Base-by-base conservation (phyloP, 2,113 vertebrate genomes). In the Pomatostomus ruficeps region DNA sequence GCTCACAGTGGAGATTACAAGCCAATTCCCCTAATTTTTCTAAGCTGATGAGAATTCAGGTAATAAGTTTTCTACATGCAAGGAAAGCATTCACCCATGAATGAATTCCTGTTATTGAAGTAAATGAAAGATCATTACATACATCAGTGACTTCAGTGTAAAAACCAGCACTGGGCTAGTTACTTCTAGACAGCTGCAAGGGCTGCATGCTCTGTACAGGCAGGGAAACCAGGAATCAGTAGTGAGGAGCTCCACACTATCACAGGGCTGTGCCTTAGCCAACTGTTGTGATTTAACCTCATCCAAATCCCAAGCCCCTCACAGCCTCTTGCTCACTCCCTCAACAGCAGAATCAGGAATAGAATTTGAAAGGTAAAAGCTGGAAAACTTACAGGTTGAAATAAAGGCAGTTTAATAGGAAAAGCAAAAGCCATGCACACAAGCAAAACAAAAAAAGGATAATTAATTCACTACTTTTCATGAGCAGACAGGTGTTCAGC, bases 51-150 rank as follows among this genome's bases (percentile, higher is more conserved):
- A 82, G n/a, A 58, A 93, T 79, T 40, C 70, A 75, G 57, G 63
- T 88, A 89, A 45, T 85, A 92, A 71, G 24, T 79, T 94, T 89
- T 85, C 74, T 73, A 45, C 72, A 88, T 7, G 33, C 42, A 66
- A 85, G 9, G 49, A 7, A 87, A 74, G 45, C 73, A 62, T 54
- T 85, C 40, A 82, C 18, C 66, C 49, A 20, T 87, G 52, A 78
- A 82, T 2, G 5, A 49, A 55, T 87, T 91, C 42, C 84, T 94
- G 62, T 88, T 93, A 79, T 68, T 91, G 58, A 82, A 79, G 74
- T 71, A 92, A 88, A 89, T 75, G 81, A 36, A 78, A 89, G 52
- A 55, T 65, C 78, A 63, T 75, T 85, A 65, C 10, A 19, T 61
- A 82, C 66, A 52, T 35, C 45, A 42, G 61, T 79, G 62, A 79